phyloP scores from a whole-genome alignment of 2,797 vertebrate genomes.

The Poeciliopsis presidionis region DNA sequence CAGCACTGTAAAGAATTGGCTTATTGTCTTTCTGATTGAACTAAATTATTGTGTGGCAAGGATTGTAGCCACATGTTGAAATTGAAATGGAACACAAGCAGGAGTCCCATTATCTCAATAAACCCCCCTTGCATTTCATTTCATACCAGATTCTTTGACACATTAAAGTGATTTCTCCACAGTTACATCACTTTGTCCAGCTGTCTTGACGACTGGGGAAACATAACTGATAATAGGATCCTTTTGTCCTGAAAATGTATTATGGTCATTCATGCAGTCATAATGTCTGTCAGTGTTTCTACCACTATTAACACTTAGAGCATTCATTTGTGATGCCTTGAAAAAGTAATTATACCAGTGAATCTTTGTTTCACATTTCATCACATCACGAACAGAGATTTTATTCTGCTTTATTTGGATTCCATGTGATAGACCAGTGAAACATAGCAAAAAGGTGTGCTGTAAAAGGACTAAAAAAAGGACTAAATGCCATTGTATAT shows the following conservation, averaged over 20 bases:
- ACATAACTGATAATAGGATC: conserved; percentile 49
- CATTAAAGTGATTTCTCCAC: conserved; percentile 70
- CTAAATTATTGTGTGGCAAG: conserved; percentile 50
- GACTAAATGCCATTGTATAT: not conserved
- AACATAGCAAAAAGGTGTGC: not conserved
- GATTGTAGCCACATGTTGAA: conserved; percentile 73
- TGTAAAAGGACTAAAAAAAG: not conserved
- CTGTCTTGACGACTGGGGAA: conserved; percentile 49
- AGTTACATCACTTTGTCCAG: conserved; percentile 77
- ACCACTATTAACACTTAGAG: conserved; percentile 1
- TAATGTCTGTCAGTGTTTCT: conserved; percentile 4
- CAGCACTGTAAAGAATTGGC: conserved; percentile 52
- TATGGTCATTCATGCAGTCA: conserved; percentile 12
- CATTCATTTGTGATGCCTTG: not conserved
- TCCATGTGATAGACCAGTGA: not conserved
- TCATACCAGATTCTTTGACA: conserved; percentile 55
- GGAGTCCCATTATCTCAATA: conserved; percentile 73
- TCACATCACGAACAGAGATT: not conserved
- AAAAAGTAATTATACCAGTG: not conserved
- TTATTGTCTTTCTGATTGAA: conserved; percentile 65
- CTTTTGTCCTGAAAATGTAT: conserved; percentile 41
- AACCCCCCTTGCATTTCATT: conserved; percentile 67
- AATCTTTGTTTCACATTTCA: not conserved
- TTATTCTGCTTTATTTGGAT: not conserved
- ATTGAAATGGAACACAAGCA: conserved; percentile 58